These are phyloP conservation scores for Cylindroiulus punctatus DNA, from an alignment of 2,888 invertebrate genomes.

Conservation along the genomic window DNA sequence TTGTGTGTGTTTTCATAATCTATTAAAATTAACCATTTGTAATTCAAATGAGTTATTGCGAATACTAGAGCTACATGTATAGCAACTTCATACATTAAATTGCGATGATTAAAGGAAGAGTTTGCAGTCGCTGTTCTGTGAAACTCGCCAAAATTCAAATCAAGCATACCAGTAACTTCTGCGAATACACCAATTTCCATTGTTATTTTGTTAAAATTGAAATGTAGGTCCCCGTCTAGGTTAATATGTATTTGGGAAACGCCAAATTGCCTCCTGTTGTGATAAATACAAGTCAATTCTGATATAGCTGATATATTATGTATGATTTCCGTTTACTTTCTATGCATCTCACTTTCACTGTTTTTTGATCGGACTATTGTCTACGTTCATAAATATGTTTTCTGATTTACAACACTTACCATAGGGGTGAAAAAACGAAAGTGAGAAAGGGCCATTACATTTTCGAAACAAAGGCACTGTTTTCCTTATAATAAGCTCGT, in stretches of 20 bases:
- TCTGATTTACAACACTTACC: not conserved
- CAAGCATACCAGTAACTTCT: not conserved
- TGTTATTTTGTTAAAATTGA: slow-evolving; percentile 26
- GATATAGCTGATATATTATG: not conserved
- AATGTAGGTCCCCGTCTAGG: not conserved
- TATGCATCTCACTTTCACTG: slow-evolving; percentile 5
- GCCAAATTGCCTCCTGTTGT: slow-evolving; percentile 6
- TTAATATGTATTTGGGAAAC: slow-evolving; percentile 34
- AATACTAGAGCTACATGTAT: not conserved
- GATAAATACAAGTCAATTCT: slow-evolving; percentile 35
- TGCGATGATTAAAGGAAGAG: not conserved
- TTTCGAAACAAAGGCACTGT: not conserved
- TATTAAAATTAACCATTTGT: too few species aligned
- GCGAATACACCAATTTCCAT: not conserved
- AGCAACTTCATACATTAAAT: not conserved
- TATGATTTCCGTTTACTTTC: slow-evolving; percentile 40
- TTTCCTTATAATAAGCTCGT: not conserved
- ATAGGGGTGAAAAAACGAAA: slow-evolving; percentile 31
- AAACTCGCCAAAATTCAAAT: not conserved
- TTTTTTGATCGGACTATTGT: slow-evolving; percentile 28
- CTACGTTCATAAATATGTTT: not conserved
- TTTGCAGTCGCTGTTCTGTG: not conserved
- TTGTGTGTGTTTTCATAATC: too few species aligned
- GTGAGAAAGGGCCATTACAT: not conserved
- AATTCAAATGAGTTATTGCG: not conserved